Base-by-base conservation (phyloP, 2,888 invertebrate genomes). In the Drosophila nr. fundita region DNA sequence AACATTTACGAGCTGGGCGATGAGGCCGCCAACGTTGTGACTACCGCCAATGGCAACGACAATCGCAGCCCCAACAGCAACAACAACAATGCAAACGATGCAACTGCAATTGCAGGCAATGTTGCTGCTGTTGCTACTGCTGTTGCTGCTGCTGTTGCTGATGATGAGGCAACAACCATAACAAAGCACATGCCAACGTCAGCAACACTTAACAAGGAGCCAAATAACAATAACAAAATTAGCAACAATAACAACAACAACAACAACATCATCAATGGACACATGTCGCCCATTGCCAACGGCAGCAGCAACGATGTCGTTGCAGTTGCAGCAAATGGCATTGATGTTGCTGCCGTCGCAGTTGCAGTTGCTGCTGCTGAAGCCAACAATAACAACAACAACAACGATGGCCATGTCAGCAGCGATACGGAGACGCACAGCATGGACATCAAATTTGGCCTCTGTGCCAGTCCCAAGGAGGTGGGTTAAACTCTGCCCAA, bases 1-100 rank as follows among this genome's bases (percentile, higher is more conserved):
- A 95, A 95, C 93, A 95, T 95, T 90, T 95, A 95, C 93, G 95
- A 95, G 93, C 93, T 95, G 87, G 95, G 95, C 80, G 91, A 91
- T 83, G 93, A 93, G 87, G 89, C 86, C 64, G 63, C 68, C 63
- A 71, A 48, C 40, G 78, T 83, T 70, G 49, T 24, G 70, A 52
- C 45, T 48, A 82, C 83, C 73, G 84, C 61, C 76, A 68, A 55
- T 29, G 40, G 64, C 64, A 38, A 66, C 42, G 53, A 57, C 68
- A 87, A 73, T 70, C 57, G 63, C 64, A 73, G 76, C 63, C 73
- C 72, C 52, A 72, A 13, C 70, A 70, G 52, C 64, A 68, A 50
- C 58, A 74, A 29, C 70, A 74, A 55, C 69, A 73, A 70, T 76
- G 68, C 45, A 34, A 76, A 54, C 65, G 68, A 69, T 76, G 78